Percentiles rank a stretch among this genome's conserved stretches.
Evolutionary conservation across 2,113 vertebrate genomes (phyloP).

Genomic region (Zosterops lateralis): DNA sequence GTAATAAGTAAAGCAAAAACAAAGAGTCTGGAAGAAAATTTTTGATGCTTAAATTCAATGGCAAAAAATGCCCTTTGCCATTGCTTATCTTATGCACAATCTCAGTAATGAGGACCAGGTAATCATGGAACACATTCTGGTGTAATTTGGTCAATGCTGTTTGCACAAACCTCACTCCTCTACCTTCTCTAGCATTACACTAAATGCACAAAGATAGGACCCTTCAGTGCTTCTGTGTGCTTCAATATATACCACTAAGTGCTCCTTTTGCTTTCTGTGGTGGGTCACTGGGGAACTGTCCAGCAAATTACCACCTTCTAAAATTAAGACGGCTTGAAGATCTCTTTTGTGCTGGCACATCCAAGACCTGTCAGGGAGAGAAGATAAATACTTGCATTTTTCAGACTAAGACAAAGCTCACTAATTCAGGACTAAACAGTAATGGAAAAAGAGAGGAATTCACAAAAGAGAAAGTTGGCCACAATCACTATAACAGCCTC

Average conservation of each 20-base stretch:
- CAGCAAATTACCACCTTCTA: neutral
- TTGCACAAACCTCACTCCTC: neutral
- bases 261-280: neutral
- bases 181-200: neutral
- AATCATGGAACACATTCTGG: accelerated
- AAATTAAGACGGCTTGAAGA: neutral
- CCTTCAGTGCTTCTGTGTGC: neutral
- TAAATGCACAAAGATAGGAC: neutral
- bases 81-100: neutral
- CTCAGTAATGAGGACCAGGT: neutral
- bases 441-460: neutral
- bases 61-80: neutral
- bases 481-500: neutral
- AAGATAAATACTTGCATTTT: slow-evolving; percentile 1
- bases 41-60: neutral
- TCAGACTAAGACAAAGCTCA: neutral
- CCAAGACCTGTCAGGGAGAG: neutral
- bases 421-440: neutral
- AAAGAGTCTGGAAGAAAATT: neutral
- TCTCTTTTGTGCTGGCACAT: neutral
- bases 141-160: neutral
- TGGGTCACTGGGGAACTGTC: neutral
- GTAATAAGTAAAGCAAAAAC: neutral
- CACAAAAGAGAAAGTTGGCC: neutral
- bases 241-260: neutral